Evolutionary conservation across 1,140 invertebrate genomes (phyloP), one percentile per base, ranked within the genome.

Genomic region (Drosophila mauritiana): DNA sequence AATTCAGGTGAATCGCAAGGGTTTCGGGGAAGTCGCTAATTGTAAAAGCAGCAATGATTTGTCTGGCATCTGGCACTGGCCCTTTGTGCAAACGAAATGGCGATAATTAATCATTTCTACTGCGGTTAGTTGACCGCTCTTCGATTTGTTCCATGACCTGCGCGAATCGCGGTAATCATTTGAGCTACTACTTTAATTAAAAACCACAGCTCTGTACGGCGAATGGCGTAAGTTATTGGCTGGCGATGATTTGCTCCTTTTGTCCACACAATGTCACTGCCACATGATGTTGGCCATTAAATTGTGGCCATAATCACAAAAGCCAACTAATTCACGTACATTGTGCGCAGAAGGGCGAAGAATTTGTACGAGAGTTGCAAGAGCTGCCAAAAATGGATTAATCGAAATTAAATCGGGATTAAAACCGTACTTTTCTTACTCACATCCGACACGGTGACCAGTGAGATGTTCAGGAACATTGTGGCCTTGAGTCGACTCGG

Each of bases 101-200:
- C 59, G 73, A 56, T 83, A 88, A 88, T 89, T 88, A 88, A 88
- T 88, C 80, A 88, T 89, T 77, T 68, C 64, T 78, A 72, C 62
- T 74, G 83, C 79, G 80, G 83, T 77, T 77, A 61, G 57, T 64
- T 78, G 75, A 78, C 73, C 55, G 49, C 63, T 45, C 20, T 51
- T 75, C 73, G 56, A 75, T 65, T 67, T 63, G 43, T 58, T 67
- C 37, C 46, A 54, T 75, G 70, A 65, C 55, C 75, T 78, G 58
- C 61, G 58, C 61, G 42, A 59, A 63, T 86, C 73, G 59, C 67
- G 49, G 68, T 70, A 83, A 69, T 85, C 68, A 85, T 80, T 51
- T 22, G 17, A 43, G 49, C 65, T 37, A 39, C 63, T 80, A 69
- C 64, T 88, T 89, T 89, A 88, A 88, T 88, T 88, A 88, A 65